A percentile compares a stretch with the other conserved stretches of the same genome.
Conservation (phyloP, 2,113 vertebrate species). For the Camarhynchus parvulus region DNA sequence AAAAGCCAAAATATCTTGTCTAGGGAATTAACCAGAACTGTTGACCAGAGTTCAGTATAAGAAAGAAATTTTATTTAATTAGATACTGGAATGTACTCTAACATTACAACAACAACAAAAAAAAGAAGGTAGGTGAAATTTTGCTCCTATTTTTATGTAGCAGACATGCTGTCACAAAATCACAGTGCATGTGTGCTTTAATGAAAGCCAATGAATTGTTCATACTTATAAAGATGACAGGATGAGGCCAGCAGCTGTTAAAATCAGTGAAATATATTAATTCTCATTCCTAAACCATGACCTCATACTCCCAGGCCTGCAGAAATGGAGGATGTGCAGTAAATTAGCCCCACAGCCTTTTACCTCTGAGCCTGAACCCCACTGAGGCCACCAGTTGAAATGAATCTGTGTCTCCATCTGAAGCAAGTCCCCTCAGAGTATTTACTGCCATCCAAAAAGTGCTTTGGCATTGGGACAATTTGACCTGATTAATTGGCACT, state of each 20-base stretch:
- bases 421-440: background rate
- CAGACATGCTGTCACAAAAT: background rate
- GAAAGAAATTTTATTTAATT: background rate
- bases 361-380: background rate
- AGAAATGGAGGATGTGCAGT: background rate
- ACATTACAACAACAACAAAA: background rate
- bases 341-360: slow-evolving; percentile 9
- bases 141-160: background rate
- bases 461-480: slow-evolving; percentile 4
- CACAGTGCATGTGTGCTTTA: background rate
- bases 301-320: background rate
- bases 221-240: background rate
- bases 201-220: background rate
- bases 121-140: background rate
- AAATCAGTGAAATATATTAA: slow-evolving; percentile 1
- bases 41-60: slow-evolving; percentile 23
- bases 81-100: background rate
- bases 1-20: background rate
- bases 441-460: slow-evolving; percentile 8
- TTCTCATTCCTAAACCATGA: slow-evolving; percentile 19
- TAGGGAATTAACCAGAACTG: background rate
- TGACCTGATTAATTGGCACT: slow-evolving; percentile 27
- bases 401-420: background rate
- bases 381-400: background rate
- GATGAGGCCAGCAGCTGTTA: slow-evolving; percentile 2